Base-by-base conservation (phyloP, 2,888 invertebrate genomes). In the Idaea straminata region DNA sequence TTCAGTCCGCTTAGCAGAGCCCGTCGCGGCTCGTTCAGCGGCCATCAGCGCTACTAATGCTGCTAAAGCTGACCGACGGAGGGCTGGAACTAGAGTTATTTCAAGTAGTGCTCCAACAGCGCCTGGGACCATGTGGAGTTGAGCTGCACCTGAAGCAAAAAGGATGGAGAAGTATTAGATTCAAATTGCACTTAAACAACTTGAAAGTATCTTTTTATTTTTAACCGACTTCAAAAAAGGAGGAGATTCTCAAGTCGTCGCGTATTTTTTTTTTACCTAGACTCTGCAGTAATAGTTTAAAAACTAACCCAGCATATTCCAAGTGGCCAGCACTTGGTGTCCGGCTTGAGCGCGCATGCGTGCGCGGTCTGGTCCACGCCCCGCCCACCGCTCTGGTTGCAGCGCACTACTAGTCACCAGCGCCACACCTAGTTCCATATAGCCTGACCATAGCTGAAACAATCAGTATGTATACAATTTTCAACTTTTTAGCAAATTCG, bases 41-140 rank as follows among this genome's bases (percentile, higher is more conserved):
- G 98, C 97, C 97, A 99, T 98, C 94, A 99, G 96, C 76, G 98
- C 98, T 78, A 98, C 98, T 77, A 99, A 96, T 61, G 99, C 98
- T 6, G 98, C 97, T 13, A 99, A 88, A 0, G 98, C 98, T 0
- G 98, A 97, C 74, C 97, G 96, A 0, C 99, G 94, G 6, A 99
- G 95, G 79, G 98, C 97, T 0, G 97, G 97, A 5, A 99, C 98
- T 47, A 99, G 92, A 0, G 98, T 98, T 5, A 99, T 98, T 88
- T 98, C 98, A 59, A 99, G 93, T 76, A 99, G 96, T 0, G 98
- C 98, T 0, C 98, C 98, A 6, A 99, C 98, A 94, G 99, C 97
- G 0, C 96, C 96, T 0, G 98, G 98, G 72, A 99, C 97, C 76
- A 99, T 96, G 83, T 97, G 96, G 3, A 97, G 92, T 83, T 98